These are phyloP conservation scores for Toxonevra muliebris DNA, from an alignment of 2,888 invertebrate species.

Conservation along the genomic window DNA sequence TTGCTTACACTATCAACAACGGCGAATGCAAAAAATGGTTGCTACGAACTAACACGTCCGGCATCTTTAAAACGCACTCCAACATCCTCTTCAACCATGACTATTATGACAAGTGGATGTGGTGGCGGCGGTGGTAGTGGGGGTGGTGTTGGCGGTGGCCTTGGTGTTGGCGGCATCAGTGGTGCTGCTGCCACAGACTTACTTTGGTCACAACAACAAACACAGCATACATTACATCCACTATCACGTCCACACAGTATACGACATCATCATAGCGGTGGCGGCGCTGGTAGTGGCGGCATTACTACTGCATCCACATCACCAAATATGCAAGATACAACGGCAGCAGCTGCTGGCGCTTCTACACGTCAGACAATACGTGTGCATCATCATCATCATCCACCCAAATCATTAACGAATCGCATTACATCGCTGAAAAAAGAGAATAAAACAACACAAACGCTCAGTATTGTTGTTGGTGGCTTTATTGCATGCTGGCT, in stretches of 20 bases:
- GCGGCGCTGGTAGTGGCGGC: conserved; percentile 6
- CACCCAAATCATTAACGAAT: conserved; percentile 62
- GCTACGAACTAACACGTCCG: conserved; percentile 59
- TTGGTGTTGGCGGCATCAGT: conserved; percentile 25
- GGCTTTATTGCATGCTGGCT: conserved; percentile 90
- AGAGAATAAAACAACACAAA: conserved; percentile 89
- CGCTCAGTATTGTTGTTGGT: conserved; percentile 85
- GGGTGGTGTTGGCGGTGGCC: conserved; percentile 18
- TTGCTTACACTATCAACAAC: conserved; percentile 44
- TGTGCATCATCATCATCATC: conserved; percentile 45
- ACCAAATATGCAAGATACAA: conserved; percentile 32
- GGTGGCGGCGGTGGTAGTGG: conserved; percentile 35
- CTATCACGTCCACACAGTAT: conserved; percentile 37
- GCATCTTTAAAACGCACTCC: conserved; percentile 55
- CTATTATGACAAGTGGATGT: conserved; percentile 50
- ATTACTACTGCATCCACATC: conserved; percentile 29
- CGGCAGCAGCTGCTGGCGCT: conserved; percentile 11
- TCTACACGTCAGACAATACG: conserved; percentile 27
- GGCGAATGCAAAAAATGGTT: conserved; percentile 47
- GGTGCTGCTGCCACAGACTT: not conserved
- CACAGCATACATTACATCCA: conserved; percentile 40
- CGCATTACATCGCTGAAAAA: conserved; percentile 76
- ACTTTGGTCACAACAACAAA: conserved; percentile 38
- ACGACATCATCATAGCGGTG: conserved; percentile 48
- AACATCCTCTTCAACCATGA: conserved; percentile 52